A percentile compares a stretch with the other conserved stretches of the same genome.
These are phyloP conservation scores for Coptotermes formosanus DNA, from an alignment of 1,140 invertebrate species.

Conservation along the genomic window DNA sequence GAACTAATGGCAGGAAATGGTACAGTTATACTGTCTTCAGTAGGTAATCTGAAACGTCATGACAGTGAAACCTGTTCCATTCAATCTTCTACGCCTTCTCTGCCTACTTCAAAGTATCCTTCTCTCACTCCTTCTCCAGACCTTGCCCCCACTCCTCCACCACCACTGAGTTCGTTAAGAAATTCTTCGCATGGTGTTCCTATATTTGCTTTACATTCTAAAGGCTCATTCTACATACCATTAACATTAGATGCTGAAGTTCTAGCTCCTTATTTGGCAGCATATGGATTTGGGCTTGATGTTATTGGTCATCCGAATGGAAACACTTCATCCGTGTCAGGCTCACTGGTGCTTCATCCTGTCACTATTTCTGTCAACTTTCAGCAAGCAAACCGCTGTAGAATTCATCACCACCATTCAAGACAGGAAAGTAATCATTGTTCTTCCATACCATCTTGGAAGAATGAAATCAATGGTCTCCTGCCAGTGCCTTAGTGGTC, in stretches of 20 bases:
- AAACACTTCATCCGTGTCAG: conserved; percentile 22
- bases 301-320: conserved; percentile 43
- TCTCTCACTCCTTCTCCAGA: background rate
- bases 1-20: background rate
- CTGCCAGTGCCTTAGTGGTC: background rate
- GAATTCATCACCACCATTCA: background rate
- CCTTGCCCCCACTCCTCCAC: conserved; percentile 12
- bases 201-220: conserved; percentile 78
- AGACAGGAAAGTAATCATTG: background rate
- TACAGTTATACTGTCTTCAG: background rate
- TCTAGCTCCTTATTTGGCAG: conserved; percentile 67
- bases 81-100: background rate
- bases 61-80: conserved; percentile 28
- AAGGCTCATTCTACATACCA: conserved; percentile 89
- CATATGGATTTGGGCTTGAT: conserved; percentile 54
- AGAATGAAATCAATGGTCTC: background rate
- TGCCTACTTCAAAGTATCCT: background rate
- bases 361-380: conserved; percentile 90
- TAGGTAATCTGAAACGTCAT: background rate
- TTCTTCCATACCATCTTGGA: conserved; percentile 8
- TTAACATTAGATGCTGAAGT: conserved; percentile 79
- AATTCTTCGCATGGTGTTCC: conserved; percentile 56
- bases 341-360: conserved; percentile 75
- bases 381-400: conserved; percentile 24
- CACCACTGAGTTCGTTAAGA: background rate